Evolutionary conservation across 2,113 vertebrate genomes (phyloP), one percentile per base, ranked within the genome.

Genomic region (Rhynchomys soricoides): DNA sequence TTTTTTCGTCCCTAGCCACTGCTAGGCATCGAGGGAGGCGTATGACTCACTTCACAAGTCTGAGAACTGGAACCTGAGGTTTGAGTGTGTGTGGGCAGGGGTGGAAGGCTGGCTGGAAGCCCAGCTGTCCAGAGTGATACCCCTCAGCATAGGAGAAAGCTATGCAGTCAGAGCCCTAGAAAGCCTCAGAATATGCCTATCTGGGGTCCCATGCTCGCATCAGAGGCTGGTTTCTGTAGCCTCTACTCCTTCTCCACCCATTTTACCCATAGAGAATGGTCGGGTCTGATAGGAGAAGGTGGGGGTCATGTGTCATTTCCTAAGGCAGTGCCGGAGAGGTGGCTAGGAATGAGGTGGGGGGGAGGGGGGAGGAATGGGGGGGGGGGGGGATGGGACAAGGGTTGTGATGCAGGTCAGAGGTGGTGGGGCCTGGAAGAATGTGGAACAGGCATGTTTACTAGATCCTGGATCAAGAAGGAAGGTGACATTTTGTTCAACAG

Each of bases 371-470:
- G 12, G 77, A 19, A 4, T 34, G 12, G 1, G 48, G 64, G 40
- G 0, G 12, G 1, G 62, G 62, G 52, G 82, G 22, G 1, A n/a
- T n/a, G 78, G 12, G 66, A 68, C 66, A 37, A 16, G 66, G 31
- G 31, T 68, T 68, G 31, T 16, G 17, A 11, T 81, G 37, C 37
- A 40, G 83, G 43, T 68, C 83, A 48, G 83, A 68, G 83, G 31
- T 37, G 43, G 83, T 37, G 17, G 31, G 29, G 43, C 62, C 43
- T 66, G 26, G 16, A 34, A 19, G 24, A 12, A 40, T 52, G 0
- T 0, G 0, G 0, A 29, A 50, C 50, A 22, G 75, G 68, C 26
- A 0, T 1, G 37, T 59, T 3, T 8, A 3, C 8, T n/a, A n/a
- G 37, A 13, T n/a, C n/a, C 24, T 1, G 40, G 37, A 10, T 45